Base-by-base conservation (phyloP, 2,888 invertebrate genomes). In the Parascotia fuliginaria region DNA sequence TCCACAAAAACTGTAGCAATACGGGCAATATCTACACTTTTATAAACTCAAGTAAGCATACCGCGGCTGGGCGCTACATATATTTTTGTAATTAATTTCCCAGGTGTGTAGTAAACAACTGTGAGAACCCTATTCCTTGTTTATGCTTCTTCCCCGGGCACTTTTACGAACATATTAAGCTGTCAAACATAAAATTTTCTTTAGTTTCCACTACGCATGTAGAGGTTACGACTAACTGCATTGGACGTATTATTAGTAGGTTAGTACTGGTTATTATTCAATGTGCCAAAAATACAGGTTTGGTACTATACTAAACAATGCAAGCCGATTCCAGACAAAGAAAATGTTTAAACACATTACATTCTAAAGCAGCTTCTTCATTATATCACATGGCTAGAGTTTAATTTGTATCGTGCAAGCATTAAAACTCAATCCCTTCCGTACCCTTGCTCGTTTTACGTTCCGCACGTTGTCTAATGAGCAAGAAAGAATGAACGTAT, bases 31-130 rank as follows among this genome's bases (percentile, higher is more conserved):
- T 65, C 60, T 28, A 60, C 64, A 55, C 50, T 67, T 55, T 54
- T 43, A 45, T 37, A 27, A 51, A 53, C 43, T 53, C 38, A 53
- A 44, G 27, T 37, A 38, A 55, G 48, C 46, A 55, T 47, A 64
- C 39, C 37, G 29, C 31, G 16, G 39, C 29, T 29, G 48, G 22
- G 49, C 41, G 56, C 65, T 65, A 67, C 68, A 73, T 69, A 67
- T 72, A 75, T 77, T 75, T 77, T 77, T 72, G 73, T 81, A 79
- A 83, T 83, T 78, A 82, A 83, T 82, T 83, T 83, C 83, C 83
- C 82, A 75, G 77, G 81, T 82, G 83, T 66, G 62, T 63, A 64
- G 73, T 82, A 81, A 82, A 81, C 78, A 78, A 77, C 71, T 75
- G 70, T 67, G 68, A 71, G 65, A 77, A 68, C 65, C 67, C 61